A percentile compares a stretch with the other conserved stretches of the same genome.
These are phyloP conservation scores for Neotragus pygmaeus DNA, from an alignment of 2,113 vertebrate species.

Conservation along the genomic window DNA sequence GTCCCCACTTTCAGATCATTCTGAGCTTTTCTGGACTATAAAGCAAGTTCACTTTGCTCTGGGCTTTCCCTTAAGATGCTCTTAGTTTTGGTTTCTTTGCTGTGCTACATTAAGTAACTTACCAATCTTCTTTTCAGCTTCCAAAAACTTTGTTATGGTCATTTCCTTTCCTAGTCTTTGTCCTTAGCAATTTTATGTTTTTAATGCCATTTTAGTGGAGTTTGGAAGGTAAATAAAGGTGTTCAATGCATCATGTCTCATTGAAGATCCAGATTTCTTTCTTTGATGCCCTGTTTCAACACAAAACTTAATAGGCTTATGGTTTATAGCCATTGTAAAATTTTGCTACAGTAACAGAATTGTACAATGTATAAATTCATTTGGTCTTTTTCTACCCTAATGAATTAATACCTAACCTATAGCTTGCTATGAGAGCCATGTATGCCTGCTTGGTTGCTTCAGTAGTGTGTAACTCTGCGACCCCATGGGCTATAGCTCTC, in stretches of 20 bases:
- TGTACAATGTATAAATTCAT: background rate
- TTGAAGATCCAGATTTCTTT: background rate
- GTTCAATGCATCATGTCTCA: background rate
- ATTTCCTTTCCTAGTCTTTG: background rate
- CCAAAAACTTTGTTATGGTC: background rate
- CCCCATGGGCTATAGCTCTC: background rate
- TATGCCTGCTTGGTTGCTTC: background rate
- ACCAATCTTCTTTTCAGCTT: background rate
- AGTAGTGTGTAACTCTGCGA: background rate
- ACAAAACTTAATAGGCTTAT: background rate
- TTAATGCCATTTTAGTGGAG: background rate
- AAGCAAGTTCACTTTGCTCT: background rate
- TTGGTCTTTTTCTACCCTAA: background rate
- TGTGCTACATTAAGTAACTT: background rate
- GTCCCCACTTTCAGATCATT: background rate
- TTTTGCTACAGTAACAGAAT: background rate
- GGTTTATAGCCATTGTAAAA: background rate
- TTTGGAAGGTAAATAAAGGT: background rate
- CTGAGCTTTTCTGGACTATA: background rate
- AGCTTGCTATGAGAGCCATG: background rate
- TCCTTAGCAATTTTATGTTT: background rate
- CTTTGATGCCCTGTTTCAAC: background rate
- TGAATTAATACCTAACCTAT: background rate
- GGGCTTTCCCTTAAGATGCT: background rate
- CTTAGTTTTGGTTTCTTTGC: background rate